Evolutionary conservation across 2,113 vertebrate genomes (phyloP).

Genomic region (Atlantisia rogersi): DNA sequence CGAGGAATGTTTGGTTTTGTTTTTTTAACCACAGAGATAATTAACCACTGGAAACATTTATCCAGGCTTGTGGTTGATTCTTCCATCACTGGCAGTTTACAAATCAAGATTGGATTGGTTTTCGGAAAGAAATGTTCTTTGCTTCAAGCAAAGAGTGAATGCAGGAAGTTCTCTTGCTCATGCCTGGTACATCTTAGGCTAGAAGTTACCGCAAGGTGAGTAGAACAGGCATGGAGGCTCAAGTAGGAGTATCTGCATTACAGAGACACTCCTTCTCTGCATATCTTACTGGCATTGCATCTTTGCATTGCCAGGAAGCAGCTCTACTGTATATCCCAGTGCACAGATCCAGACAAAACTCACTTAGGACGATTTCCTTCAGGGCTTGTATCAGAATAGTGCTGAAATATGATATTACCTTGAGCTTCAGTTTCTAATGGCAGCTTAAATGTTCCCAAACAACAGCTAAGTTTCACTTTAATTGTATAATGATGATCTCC

Average conservation of each 20-base stretch:
- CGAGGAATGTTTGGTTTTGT: background rate
- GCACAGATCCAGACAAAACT: background rate
- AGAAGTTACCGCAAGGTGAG: background rate
- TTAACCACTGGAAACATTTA: background rate
- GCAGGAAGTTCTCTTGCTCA: background rate
- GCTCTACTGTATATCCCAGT: background rate
- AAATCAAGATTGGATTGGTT: background rate
- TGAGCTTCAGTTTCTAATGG: slow-evolving; percentile 12
- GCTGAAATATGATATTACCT: background rate
- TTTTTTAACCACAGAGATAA: background rate
- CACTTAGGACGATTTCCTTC: background rate
- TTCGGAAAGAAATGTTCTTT: background rate
- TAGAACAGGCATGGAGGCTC: background rate
- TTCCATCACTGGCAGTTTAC: slow-evolving; percentile 1
- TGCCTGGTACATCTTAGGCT: background rate
- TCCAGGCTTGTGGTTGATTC: background rate
- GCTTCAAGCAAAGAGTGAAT: background rate
- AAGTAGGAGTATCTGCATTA: background rate
- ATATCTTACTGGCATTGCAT: background rate
- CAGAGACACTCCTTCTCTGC: background rate
- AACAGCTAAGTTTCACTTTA: slow-evolving; percentile 9
- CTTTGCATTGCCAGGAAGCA: background rate
- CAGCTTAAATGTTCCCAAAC: background rate
- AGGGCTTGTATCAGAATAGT: background rate
- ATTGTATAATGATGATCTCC: slow-evolving; percentile 1